Evolutionary conservation across 2,113 vertebrate genomes (phyloP).

Genomic region (Tupaia chinensis): DNA sequence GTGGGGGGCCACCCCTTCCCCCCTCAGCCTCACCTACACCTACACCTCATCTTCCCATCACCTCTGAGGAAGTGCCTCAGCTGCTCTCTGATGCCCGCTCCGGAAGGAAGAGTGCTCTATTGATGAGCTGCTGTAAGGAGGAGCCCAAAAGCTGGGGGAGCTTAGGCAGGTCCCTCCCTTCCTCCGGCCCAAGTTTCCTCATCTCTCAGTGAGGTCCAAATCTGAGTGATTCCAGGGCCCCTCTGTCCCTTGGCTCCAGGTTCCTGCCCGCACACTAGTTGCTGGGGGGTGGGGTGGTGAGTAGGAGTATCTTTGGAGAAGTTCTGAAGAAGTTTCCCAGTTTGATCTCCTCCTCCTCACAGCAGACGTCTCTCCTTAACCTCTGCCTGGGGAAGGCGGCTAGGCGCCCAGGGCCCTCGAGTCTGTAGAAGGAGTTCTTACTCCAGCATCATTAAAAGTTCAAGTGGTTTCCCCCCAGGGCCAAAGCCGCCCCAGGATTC

Average conservation of each 20-base stretch:
- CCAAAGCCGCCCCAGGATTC: not conserved
- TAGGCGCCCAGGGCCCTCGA: not conserved
- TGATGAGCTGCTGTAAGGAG: not conserved
- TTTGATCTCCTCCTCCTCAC: not conserved
- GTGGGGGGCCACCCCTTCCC: not conserved
- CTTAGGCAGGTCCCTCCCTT: not conserved
- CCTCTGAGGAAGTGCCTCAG: not conserved
- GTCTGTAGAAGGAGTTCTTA: constrained; percentile 11
- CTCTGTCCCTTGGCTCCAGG: not conserved
- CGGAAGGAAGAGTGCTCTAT: too few species aligned
- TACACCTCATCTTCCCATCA: not conserved
- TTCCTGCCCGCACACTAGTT: fast-evolving
- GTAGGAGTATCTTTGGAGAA: not conserved
- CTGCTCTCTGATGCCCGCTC: not conserved
- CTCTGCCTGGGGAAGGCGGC: not conserved
- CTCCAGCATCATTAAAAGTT: constrained; percentile 69
- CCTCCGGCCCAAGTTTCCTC: constrained; percentile 20
- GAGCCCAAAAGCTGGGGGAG: not conserved
- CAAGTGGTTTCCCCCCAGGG: constrained; percentile 36
- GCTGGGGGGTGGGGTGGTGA: not conserved
- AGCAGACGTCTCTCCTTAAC: not conserved
- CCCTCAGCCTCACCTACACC: not conserved
- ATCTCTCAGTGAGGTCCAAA: not conserved
- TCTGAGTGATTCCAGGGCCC: not conserved
- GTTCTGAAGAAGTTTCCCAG: not conserved